Evolutionary conservation across 2,797 vertebrate genomes (phyloP), one percentile per base, ranked within the genome.

Genomic region (Tadarida brasiliensis): DNA sequence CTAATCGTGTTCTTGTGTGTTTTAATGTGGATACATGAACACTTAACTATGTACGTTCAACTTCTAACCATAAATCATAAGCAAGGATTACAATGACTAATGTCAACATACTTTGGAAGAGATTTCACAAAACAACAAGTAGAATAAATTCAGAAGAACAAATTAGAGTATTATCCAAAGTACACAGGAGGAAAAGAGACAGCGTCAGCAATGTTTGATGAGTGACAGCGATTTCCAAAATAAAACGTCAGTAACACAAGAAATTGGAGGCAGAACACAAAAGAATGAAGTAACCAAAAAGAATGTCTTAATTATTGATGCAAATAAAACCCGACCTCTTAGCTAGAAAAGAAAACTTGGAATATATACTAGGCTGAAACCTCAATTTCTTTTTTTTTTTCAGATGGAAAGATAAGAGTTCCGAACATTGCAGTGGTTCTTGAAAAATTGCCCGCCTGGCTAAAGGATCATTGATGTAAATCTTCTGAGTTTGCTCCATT

Each of bases 161-260:
- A 82, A 80, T 87, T 91, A 47, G 35, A 97, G 71, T 63, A 76
- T 63, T 61, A 63, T 35, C 49, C 80, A 87, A 93, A 90, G 87
- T 92, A 90, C 8, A 87, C 20, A 30, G 11, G 30, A 93, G 84
- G 84, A 85, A 94, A 92, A 57, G 88, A 83, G 49, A 73, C 7
- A 26, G 56, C n/a, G 82, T 95, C 17, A 93, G 61, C 94, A 96
- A 87, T 87, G 35, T 57, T 85, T 81, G 19, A 74, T 67, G 70
- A 95, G 92, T n/a, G 49, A 89, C 51, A 70, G 47, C 10, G 65
- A 81, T 92, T 94, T 94, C 90, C 68, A 92, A 92, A 95, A 94
- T 88, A 54, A 90, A 87, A 49, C n/a, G 68, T 59, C 51, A 39
- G 77, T 90, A 87, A 93, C n/a, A 35, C 4, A 51, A 94, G 77